Evolutionary conservation across 2,797 vertebrate species (phyloP), one percentile per base, ranked within the genome.

Genomic region (Argentina silus): DNA sequence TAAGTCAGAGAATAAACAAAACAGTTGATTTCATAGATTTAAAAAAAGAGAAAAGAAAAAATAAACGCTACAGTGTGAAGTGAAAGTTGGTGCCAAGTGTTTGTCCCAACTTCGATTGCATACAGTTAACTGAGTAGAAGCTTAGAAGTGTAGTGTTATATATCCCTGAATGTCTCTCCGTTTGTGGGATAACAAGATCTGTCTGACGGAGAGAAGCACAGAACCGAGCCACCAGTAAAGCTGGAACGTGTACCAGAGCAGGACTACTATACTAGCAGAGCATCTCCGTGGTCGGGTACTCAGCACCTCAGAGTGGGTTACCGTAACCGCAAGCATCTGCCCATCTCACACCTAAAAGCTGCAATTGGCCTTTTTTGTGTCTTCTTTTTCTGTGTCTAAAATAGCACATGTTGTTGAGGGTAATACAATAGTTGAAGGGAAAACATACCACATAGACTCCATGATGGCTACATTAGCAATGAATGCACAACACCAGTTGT

Each of bases 81-180:
- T 68, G 57, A 76, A 76, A 65, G 63, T 76, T 74, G 83, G 74
- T 55, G n/a, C 64, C 19, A 69, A 55, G 17, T 74, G 67, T 77
- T 63, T 67, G 67, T 69, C 67, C 66, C 74, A 72, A 75, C 80
- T n/a, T 72, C 63, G 75, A 85, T 85, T 88, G 84, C 86, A 87
- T 87, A 87, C 70, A 50, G 72, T 81, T 78, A 69, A 64, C 69
- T 66, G 72, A 74, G 71, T 72, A 78, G 59, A 81, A 81, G 65
- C 71, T 36, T 36, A 36, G 27, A 36, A 36, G 27, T 36, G 76
- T 78, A 79, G 82, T 72, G 71, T 77, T 65, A 65, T 53, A 36
- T 44, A 75, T 84, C 78, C 84, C 78, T 79, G 81, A 84, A 84
- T 75, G 67, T 67, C 36, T 73, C 57, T 72, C 53, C 68, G 70